Base-by-base conservation (phyloP, 2,888 invertebrate genomes). In the Nudaria mundana region DNA sequence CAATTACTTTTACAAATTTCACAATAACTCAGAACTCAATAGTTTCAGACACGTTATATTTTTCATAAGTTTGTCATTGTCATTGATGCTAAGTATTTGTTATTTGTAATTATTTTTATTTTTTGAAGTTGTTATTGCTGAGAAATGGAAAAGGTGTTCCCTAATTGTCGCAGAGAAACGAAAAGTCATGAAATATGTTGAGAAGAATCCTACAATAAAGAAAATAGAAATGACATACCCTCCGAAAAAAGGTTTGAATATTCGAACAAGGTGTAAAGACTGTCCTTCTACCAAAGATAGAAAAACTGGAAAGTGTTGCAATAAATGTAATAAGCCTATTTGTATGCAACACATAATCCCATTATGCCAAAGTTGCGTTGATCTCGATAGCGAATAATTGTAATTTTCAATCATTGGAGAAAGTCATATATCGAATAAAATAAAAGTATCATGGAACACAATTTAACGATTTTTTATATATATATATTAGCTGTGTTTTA, bases 261-360 rank as follows among this genome's bases (percentile, higher is more conserved):
- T n/a, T n/a, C n/a, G n/a, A 26, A 26, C 26, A 35, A 40, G 43
- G 36, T 16, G 26, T 13, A 34, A 44, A 32, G 36, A 28, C 25
- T 48, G 48, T 32, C 47, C 40, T 30, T 36, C 35, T 12, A 22
- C 23, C 20, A 38, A 48, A 32, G 38, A 41, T 23, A 40, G 28
- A 33, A 49, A 49, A 42, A 42, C 42, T 13, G 37, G 16, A 25
- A 24, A 45, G 37, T 23, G 22, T 30, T 44, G 40, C 34, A 24
- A 37, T 14, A 34, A 33, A 12, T 48, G 40, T 39, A 39, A 37
- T 13, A 46, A 42, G 36, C 36, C 43, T 30, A 38, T 50, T 38
- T 45, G 45, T 46, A 26, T 46, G 30, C 28, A 50, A 38, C 50
- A 44, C 29, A 46, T 37, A 16, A 16, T 36, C 24, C 18, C 29